Evolutionary conservation across 2,113 vertebrate species (phyloP).

Genomic region (Ictalurus punctatus): DNA sequence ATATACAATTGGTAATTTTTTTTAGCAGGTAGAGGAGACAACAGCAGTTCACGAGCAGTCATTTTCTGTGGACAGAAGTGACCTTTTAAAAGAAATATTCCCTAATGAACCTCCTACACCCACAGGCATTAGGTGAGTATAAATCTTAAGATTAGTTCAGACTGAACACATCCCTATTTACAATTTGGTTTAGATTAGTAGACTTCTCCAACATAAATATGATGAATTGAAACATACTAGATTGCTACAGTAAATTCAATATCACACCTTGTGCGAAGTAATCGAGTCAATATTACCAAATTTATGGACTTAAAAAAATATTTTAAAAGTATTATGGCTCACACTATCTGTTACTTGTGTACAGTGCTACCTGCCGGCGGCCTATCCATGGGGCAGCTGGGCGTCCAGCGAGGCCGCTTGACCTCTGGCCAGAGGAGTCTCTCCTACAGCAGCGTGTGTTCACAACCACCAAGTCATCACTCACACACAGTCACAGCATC

Average conservation of each 20-base stretch:
- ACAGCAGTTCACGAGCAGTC: slow-evolving; percentile 64
- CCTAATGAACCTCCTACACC: slow-evolving; percentile 88
- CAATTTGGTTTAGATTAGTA: background rate
- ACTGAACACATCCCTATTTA: background rate
- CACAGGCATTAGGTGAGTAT: slow-evolving; percentile 88
- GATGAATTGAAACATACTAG: background rate
- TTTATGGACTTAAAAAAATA: no score
- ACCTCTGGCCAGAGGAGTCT: slow-evolving; percentile 85
- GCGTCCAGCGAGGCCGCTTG: slow-evolving; percentile 81
- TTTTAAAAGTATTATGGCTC: background rate
- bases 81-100: slow-evolving; percentile 92
- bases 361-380: slow-evolving; percentile 88
- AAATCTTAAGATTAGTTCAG: background rate
- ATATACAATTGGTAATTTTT: slow-evolving; percentile 6
- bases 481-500: slow-evolving; percentile 6
- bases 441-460: slow-evolving; percentile 58
- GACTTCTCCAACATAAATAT: background rate
- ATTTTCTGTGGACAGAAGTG: slow-evolving; percentile 75
- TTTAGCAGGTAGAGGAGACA: slow-evolving; percentile 72
- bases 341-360: background rate
- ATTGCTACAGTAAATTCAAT: background rate
- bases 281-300: background rate
- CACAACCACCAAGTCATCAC: slow-evolving; percentile 60
- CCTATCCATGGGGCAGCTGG: slow-evolving; percentile 93
- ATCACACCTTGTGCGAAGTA: background rate